These are phyloP conservation scores for Lasioglossum lativentre DNA, from an alignment of 2,888 invertebrate species.

Conservation along the genomic window DNA sequence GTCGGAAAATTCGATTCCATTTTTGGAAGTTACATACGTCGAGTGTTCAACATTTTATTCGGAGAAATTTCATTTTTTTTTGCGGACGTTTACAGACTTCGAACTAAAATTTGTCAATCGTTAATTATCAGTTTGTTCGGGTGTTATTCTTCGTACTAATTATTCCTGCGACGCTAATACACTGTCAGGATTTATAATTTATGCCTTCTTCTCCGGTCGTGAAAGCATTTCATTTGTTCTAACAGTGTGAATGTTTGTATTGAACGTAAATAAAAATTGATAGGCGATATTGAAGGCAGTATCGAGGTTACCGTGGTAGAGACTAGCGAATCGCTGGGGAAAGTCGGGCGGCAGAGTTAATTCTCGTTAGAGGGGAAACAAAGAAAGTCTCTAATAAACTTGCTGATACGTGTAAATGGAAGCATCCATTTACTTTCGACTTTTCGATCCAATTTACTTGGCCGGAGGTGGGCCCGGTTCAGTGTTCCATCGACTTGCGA, in stretches of 20 bases:
- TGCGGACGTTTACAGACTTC: not conserved
- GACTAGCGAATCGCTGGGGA: not conserved
- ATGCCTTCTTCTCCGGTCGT: not conserved
- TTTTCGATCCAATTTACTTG: conserved; percentile 72
- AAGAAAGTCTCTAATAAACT: conserved; percentile 15
- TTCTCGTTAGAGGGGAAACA: conserved; percentile 4
- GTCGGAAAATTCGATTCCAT: not conserved
- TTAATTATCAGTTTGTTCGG: not conserved
- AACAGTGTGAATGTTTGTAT: not conserved
- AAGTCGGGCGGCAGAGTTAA: not conserved
- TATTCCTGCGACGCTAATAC: no score
- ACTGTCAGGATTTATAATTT: not conserved
- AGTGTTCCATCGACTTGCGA: conserved; percentile 72
- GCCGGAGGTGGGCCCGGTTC: conserved; percentile 46
- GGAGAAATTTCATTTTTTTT: no score
- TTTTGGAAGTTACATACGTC: not conserved
- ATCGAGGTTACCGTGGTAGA: not conserved
- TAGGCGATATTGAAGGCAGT: not conserved
- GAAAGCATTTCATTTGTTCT: not conserved
- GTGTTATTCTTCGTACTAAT: no score
- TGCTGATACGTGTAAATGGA: not conserved
- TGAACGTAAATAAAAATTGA: not conserved
- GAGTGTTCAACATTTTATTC: not conserved
- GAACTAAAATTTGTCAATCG: not conserved
- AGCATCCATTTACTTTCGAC: conserved; percentile 36